Conservation (phyloP, 1,140 invertebrate species). For the Drosophila prosaltans region DNA sequence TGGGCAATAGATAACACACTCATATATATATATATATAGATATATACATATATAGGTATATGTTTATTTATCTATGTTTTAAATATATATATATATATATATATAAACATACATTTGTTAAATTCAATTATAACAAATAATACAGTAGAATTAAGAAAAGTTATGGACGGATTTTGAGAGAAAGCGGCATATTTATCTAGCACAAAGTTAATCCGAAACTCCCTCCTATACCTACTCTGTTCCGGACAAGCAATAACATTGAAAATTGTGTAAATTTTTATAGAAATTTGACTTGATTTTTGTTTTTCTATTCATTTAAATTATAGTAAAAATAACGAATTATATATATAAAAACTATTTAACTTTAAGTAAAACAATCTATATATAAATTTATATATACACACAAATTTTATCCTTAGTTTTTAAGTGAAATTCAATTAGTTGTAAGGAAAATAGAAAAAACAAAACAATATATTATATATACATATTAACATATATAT, state of each 20-base stretch:
- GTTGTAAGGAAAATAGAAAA: neutral
- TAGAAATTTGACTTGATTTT: neutral
- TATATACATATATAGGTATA: neutral
- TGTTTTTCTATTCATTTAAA: neutral
- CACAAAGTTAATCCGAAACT: neutral
- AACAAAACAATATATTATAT: neutral
- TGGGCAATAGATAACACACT: neutral
- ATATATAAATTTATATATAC: neutral
- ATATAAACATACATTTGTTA: neutral
- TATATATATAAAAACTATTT: neutral
- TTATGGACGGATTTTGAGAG: neutral
- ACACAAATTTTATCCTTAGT: neutral
- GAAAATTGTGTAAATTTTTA: conserved; percentile 1
- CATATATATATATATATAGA: neutral
- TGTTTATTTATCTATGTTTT: neutral
- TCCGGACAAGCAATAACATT: neutral
- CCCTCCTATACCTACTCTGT: neutral
- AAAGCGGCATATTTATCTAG: neutral
- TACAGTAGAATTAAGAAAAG: neutral
- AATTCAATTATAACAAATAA: neutral
- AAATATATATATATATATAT: neutral
- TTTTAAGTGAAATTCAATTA: neutral
- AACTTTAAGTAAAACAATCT: neutral
- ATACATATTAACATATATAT: conserved; percentile 9
- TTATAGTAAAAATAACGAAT: neutral